Conservation (phyloP, 2,888 invertebrate genomes). For the Holacanthella duospinosa region DNA sequence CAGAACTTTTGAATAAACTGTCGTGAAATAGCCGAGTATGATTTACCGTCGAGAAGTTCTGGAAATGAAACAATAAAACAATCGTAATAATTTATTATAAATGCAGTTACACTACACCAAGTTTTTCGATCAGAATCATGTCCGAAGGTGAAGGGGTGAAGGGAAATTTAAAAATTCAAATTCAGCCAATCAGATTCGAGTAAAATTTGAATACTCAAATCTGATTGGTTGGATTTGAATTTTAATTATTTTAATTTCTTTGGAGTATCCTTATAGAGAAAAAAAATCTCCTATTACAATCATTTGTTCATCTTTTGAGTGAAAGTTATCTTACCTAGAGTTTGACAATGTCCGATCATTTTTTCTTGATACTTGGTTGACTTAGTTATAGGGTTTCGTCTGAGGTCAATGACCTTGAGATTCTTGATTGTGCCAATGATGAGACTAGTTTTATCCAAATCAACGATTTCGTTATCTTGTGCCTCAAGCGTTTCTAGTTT, state of each 20-base stretch:
- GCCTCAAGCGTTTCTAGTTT: conserved; percentile 22
- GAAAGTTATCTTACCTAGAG: conserved; percentile 19
- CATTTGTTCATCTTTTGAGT: not conserved
- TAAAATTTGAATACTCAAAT: too few species aligned
- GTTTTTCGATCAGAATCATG: too few species aligned
- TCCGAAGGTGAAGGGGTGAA: too few species aligned
- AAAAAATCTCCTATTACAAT: too few species aligned
- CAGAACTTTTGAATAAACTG: not conserved
- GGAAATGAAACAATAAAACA: not conserved
- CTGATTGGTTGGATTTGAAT: too few species aligned
- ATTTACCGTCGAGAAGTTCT: not conserved
- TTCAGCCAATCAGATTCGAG: too few species aligned
- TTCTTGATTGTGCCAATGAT: conserved; percentile 49
- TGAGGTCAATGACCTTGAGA: conserved; percentile 50
- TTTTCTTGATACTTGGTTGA: conserved; percentile 46
- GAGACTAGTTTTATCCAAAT: conserved; percentile 49
- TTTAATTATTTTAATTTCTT: too few species aligned
- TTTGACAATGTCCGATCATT: conserved; percentile 23
- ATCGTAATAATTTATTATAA: not conserved
- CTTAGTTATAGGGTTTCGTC: conserved; percentile 55
- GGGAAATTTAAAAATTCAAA: too few species aligned
- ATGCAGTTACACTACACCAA: not conserved
- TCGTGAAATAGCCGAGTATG: not conserved
- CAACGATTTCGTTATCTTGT: conserved; percentile 41
- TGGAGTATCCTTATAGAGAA: too few species aligned